phyloP scores from a whole-genome alignment of 2,797 vertebrate genomes.

The Tadarida brasiliensis region DNA sequence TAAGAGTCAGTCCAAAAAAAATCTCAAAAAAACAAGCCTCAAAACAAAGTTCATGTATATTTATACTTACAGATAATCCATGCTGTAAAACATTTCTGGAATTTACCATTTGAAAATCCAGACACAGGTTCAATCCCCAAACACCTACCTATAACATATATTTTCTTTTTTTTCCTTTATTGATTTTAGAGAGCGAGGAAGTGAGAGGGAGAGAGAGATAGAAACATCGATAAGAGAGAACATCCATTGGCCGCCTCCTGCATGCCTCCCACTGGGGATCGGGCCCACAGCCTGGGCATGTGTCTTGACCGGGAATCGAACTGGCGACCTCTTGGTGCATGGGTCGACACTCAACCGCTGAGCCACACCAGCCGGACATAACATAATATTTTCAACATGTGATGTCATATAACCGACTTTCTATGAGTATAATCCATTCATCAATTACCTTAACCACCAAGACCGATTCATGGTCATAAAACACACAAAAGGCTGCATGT shows the following conservation, averaged over 20 bases:
- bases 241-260: too few species aligned
- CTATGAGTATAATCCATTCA: not conserved
- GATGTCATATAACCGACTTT: not conserved
- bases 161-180: too few species aligned
- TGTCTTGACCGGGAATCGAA: too few species aligned
- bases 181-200: too few species aligned
- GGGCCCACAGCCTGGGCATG: too few species aligned
- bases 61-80: not conserved
- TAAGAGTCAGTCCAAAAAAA: not conserved
- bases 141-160: not conserved
- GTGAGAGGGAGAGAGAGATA: too few species aligned
- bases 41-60: slow-evolving; percentile 1
- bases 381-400: slow-evolving; percentile 4
- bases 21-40: not conserved
- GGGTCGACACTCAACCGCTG: too few species aligned
- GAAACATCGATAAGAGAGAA: too few species aligned
- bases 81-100: not conserved
- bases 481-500: not conserved
- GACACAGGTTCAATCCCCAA: not conserved
- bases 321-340: too few species aligned
- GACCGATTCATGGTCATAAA: not conserved
- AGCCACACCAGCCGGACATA: too few species aligned
- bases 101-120: slow-evolving; percentile 13
- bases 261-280: too few species aligned
- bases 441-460: not conserved